Percentiles rank a stretch among this genome's conserved stretches.
phyloP scores from a whole-genome alignment of 1,140 invertebrate species.

The Calosoma granatense region DNA sequence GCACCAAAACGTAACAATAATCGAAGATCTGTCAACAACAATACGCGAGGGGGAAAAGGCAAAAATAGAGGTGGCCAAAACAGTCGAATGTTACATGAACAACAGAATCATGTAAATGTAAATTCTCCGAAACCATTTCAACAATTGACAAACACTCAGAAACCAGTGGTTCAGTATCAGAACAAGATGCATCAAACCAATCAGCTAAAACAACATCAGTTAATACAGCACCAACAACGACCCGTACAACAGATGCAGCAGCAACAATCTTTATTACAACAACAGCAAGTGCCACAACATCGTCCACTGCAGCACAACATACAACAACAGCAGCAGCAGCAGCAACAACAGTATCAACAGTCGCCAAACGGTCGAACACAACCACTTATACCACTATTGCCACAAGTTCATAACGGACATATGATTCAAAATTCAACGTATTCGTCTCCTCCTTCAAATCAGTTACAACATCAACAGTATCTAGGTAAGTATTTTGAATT shows the following conservation, averaged over 20 bases:
- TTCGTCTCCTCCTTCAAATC: constrained; percentile 20
- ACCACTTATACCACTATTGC: constrained; percentile 15
- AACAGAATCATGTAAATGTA: background rate
- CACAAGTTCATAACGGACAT: constrained; percentile 17
- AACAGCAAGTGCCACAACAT: constrained; percentile 11
- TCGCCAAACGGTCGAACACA: constrained; percentile 23
- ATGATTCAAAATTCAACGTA: constrained; percentile 24
- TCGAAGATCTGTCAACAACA: background rate
- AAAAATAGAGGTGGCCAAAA: background rate
- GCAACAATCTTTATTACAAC: background rate
- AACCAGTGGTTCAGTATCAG: background rate
- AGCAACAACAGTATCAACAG: constrained; percentile 28
- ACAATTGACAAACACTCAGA: background rate
- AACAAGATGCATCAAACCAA: background rate
- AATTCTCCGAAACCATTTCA: background rate
- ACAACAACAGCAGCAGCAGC: constrained; percentile 20
- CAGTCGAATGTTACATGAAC: background rate
- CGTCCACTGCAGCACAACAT: constrained; percentile 1
- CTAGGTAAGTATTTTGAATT: constrained; percentile 10
- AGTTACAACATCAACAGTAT: constrained; percentile 19
- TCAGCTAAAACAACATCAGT: background rate
- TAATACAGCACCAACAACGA: background rate
- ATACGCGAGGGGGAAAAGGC: background rate
- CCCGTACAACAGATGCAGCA: background rate
- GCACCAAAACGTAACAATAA: background rate